These are phyloP conservation scores for Apis cerana DNA, from an alignment of 1,140 invertebrate genomes.

Conservation along the genomic window DNA sequence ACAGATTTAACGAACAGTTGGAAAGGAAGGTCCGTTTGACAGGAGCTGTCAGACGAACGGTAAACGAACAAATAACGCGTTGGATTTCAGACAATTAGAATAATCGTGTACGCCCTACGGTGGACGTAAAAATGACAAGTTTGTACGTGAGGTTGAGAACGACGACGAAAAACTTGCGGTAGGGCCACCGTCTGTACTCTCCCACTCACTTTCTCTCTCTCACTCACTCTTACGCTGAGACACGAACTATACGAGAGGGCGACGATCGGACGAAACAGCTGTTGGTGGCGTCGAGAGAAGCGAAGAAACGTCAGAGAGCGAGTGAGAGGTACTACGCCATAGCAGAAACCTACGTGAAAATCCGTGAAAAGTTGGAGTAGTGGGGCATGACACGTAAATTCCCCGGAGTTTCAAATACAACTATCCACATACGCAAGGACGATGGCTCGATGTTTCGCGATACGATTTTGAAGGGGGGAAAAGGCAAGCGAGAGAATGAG, in stretches of 20 bases:
- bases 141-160: constrained; percentile 38
- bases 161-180: constrained; percentile 50
- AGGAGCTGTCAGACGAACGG: constrained; percentile 64
- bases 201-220: constrained; percentile 41
- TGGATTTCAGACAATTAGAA: constrained; percentile 41
- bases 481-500: constrained; percentile 48
- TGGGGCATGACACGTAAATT: constrained; percentile 66
- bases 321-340: constrained; percentile 67
- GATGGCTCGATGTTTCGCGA: constrained; percentile 56
- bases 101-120: constrained; percentile 23
- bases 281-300: constrained; percentile 71
- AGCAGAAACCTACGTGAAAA: constrained; percentile 58
- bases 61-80: constrained; percentile 62
- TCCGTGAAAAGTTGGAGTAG: constrained; percentile 48
- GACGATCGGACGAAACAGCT: constrained; percentile 73
- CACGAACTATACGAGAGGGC: constrained; percentile 55
- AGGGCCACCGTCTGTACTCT: constrained; percentile 50
- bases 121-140: constrained; percentile 36
- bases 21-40: constrained; percentile 60
- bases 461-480: constrained; percentile 44
- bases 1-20: constrained; percentile 45
- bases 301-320: constrained; percentile 67
- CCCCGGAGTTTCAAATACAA: constrained; percentile 29
- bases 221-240: constrained; percentile 33
- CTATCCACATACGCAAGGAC: constrained; percentile 61